phyloP scores from a whole-genome alignment of 2,888 invertebrate genomes.

The Xestia xanthographa region DNA sequence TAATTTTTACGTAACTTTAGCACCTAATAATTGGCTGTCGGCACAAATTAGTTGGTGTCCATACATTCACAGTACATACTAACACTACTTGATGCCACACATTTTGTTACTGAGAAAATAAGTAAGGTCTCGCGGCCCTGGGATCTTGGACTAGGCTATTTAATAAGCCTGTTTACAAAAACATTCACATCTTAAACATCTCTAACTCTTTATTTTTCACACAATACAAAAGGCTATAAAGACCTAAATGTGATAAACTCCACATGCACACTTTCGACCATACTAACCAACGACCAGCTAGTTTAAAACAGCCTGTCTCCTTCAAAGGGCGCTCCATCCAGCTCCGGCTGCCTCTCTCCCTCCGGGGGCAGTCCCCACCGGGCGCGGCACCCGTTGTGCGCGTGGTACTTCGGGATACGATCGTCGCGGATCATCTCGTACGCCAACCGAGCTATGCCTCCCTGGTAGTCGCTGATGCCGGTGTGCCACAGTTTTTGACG shows the following conservation, averaged over 20 bases:
- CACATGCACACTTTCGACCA: background rate
- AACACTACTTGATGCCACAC: no score
- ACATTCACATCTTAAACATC: background rate
- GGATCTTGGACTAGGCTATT: no score
- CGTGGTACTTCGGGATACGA: conserved; percentile 80
- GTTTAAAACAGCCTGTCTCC: conserved; percentile 83
- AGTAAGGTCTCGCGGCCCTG: no score
- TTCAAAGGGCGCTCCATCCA: conserved; percentile 82
- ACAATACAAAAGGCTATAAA: background rate
- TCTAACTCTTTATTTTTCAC: background rate
- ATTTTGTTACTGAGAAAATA: no score
- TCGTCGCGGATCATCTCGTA: conserved; percentile 85
- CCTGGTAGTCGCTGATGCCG: conserved; percentile 83
- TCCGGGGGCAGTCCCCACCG: conserved; percentile 85
- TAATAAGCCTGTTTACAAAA: background rate
- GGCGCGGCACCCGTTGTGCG: conserved; percentile 83
- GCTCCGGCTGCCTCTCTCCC: conserved; percentile 81
- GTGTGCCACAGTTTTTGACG: conserved; percentile 81
- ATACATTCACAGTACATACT: no score
- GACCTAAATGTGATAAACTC: background rate
- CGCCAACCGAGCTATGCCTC: conserved; percentile 82
- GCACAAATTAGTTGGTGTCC: no score
- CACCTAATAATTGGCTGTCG: no score
- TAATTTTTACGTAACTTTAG: no score
- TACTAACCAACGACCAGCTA: background rate